These are phyloP conservation scores for Eubasilissa regina DNA, from an alignment of 1,140 invertebrate species.

Conservation along the genomic window DNA sequence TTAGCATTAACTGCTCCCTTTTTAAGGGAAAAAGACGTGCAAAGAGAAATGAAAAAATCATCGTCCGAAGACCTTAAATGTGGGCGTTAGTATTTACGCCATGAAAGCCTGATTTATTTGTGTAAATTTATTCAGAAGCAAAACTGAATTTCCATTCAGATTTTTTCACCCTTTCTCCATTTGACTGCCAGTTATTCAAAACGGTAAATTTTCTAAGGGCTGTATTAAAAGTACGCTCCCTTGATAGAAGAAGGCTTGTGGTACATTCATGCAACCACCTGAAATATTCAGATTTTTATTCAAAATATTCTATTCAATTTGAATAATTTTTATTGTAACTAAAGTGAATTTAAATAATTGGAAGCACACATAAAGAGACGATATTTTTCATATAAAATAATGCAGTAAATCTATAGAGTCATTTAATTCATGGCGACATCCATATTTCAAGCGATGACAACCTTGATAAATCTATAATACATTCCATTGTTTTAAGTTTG, in stretches of 20 bases:
- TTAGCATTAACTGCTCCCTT: conserved; percentile 1
- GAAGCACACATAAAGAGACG: no score
- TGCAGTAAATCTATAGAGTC: not conserved
- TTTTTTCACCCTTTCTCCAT: conserved; percentile 39
- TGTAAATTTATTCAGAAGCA: conserved; percentile 45
- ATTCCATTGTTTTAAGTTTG: no score
- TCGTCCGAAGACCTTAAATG: conserved; percentile 5
- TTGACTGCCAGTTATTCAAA: conserved; percentile 44
- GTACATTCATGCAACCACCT: conserved; percentile 24
- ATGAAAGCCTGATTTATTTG: conserved; percentile 38
- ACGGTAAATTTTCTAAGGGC: conserved; percentile 44
- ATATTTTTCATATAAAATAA: not conserved
- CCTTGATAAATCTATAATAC: no score
- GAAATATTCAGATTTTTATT: conserved; percentile 5
- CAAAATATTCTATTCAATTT: not conserved
- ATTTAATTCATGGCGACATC: not conserved
- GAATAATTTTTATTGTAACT: not conserved
- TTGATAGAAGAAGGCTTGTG: not conserved
- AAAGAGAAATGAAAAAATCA: conserved; percentile 7
- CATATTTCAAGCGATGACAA: no score
- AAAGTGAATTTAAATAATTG: no score
- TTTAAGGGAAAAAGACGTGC: not conserved
- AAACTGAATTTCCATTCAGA: conserved; percentile 42
- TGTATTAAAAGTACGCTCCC: conserved; percentile 23
- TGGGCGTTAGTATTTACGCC: not conserved